These are phyloP conservation scores for Triplophysa dalaica DNA, from an alignment of 2,113 vertebrate species.

Conservation along the genomic window DNA sequence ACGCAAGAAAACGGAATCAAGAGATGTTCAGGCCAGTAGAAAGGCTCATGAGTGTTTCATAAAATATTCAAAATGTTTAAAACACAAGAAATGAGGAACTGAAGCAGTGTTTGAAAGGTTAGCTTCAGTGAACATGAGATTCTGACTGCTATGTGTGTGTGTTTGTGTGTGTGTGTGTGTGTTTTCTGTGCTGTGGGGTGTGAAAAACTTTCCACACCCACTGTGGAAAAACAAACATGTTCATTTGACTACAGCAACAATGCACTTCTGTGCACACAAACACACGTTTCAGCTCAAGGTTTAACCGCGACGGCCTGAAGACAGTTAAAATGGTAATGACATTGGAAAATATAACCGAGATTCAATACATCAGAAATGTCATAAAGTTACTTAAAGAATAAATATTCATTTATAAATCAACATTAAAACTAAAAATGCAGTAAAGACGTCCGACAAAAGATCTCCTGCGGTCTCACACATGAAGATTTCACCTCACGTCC, in stretches of 20 bases:
- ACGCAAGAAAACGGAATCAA: not conserved
- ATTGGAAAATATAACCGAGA: not conserved
- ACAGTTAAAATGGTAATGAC: not conserved
- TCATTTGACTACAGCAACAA: constrained; percentile 37
- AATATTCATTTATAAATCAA: too few species aligned
- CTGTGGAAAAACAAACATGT: constrained; percentile 48
- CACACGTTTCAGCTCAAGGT: not conserved
- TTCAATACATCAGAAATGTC: not conserved
- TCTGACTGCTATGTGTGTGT: constrained; percentile 19
- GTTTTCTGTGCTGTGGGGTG: constrained; percentile 35
- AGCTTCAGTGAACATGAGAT: not conserved
- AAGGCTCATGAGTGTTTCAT: not conserved
- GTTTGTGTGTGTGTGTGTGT: constrained; percentile 38
- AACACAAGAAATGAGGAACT: not conserved
- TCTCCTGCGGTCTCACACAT: too few species aligned
- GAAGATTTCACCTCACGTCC: not conserved
- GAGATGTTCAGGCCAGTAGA: not conserved
- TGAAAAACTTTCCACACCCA: constrained; percentile 40
- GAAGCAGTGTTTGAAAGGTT: not conserved
- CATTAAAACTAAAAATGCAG: not conserved
- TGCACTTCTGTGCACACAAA: not conserved
- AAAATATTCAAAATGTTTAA: not conserved
- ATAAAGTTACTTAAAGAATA: too few species aligned
- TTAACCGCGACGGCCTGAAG: not conserved
- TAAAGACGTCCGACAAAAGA: not conserved